phyloP scores from a whole-genome alignment of 2,888 invertebrate species.

The Margaritifera margaritifera region DNA sequence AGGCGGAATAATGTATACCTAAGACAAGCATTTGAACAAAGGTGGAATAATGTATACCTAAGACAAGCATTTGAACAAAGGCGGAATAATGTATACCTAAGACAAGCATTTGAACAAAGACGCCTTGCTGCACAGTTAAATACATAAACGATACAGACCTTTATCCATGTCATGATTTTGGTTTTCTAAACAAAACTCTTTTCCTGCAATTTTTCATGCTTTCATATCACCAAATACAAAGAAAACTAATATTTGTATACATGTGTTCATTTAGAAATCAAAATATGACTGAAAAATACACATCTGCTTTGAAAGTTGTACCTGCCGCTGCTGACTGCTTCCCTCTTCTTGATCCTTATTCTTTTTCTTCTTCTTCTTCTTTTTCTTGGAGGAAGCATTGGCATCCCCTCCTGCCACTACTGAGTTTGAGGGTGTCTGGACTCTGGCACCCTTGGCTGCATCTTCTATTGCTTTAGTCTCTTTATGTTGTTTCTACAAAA shows the following conservation, averaged over 20 bases:
- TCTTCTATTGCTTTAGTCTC: conserved; percentile 15
- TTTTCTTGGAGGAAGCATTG: conserved; percentile 23
- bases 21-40: too few relatives aligned
- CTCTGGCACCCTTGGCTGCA: conserved; percentile 7
- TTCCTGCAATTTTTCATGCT: not conserved
- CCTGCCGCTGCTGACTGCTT: too few relatives aligned
- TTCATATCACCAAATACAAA: too few relatives aligned
- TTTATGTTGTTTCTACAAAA: conserved; percentile 1
- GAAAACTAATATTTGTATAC: too few relatives aligned
- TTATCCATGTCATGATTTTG: not conserved
- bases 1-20: too few relatives aligned
- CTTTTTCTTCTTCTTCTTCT: conserved; percentile 43
- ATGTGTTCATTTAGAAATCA: not conserved
- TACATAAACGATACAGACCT: not conserved
- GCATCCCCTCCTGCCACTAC: conserved; percentile 25
- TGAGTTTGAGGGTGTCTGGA: conserved; percentile 11
- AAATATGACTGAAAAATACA: not conserved
- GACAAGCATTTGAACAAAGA: too few relatives aligned
- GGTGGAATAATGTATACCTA: too few relatives aligned
- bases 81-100: too few relatives aligned
- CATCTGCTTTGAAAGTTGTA: not conserved
- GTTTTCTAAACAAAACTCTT: not conserved
- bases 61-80: too few relatives aligned
- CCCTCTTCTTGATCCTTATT: conserved; percentile 20
- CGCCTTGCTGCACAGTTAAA: too few relatives aligned